Conservation (phyloP, 2,888 invertebrate species). For the Ferrisia virgata region DNA sequence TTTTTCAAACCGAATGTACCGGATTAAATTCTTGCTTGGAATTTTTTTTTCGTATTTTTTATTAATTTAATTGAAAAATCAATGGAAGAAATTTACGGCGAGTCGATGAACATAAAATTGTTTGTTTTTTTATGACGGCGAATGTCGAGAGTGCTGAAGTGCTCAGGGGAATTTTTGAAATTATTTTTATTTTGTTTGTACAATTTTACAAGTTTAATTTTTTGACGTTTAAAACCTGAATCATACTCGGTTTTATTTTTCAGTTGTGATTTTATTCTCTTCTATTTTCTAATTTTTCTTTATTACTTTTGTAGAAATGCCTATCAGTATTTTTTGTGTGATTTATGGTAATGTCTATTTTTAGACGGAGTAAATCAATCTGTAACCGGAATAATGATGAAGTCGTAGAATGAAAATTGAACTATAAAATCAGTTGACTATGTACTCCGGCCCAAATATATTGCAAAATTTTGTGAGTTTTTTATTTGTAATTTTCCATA, state of each 20-base stretch:
- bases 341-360: not conserved
- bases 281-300: not conserved
- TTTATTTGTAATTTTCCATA: not conserved
- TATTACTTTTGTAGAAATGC: not conserved
- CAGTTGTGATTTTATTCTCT: not conserved
- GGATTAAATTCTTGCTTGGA: not conserved
- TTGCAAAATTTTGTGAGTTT: not conserved
- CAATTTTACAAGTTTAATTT: not conserved
- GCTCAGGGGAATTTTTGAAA: not conserved
- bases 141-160: not conserved
- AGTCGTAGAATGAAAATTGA: conserved; percentile 9
- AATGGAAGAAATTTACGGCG: not conserved
- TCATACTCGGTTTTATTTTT: not conserved
- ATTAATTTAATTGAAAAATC: not conserved
- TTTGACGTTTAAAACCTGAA: not conserved
- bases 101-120: not conserved
- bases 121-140: not conserved
- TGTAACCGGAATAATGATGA: not conserved
- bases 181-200: not conserved
- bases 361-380: not conserved
- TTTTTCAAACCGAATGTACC: not conserved
- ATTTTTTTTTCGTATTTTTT: not conserved
- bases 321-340: not conserved
- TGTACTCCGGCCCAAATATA: conserved; percentile 4
- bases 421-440: not conserved